Base-by-base conservation (phyloP, 2,113 vertebrate genomes). In the Paramormyrops kingsleyae region DNA sequence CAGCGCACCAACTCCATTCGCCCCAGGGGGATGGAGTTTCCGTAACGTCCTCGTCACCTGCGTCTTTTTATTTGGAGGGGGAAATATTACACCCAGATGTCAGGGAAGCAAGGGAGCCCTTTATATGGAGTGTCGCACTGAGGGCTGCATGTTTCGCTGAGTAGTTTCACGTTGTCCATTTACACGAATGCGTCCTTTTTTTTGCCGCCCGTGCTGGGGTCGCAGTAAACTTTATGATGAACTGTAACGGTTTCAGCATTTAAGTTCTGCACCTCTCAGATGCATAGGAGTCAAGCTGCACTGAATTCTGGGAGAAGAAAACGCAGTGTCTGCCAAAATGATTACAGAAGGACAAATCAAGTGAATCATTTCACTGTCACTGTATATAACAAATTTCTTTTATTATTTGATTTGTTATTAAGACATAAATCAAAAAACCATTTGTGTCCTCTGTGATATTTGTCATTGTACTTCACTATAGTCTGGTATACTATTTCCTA, bases 1-100 rank as follows among this genome's bases (percentile, higher is more conserved):
- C 92, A 89, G 91, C 91, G 86, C 92, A 90, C 91, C 89, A 91
- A 89, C 90, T 90, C 80, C 87, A 88, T 89, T 92, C 91, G 70
- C 90, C 91, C 88, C 13, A 83, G 92, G 92, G 90, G 90, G 91
- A 83, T 89, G 90, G 90, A 83, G 89, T 89, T 91, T 91, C 87
- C 66, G 70, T 49, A n/a, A 70, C 85, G 1, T 86, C 24, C 86
- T 27, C 70, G 47, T 77, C 50, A 49, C 89, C 90, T 62, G 88
- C 89, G 88, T 90, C 59, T 92, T 74, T 93, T 93, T 44, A 4
- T 91, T 90, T 74, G 91, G 88, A 91, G 89, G 87, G 90, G 83
- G 87, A 91, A 92, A 94, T 93, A 89, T 88, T 90, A 93, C 89
- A 49, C 89, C 90, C 94, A 94, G 93, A 94, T 94, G 92, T 93